A percentile compares a stretch with the other conserved stretches of the same genome.
phyloP scores from a whole-genome alignment of 2,888 invertebrate species.

The Hydroisotoma schaefferi region DNA sequence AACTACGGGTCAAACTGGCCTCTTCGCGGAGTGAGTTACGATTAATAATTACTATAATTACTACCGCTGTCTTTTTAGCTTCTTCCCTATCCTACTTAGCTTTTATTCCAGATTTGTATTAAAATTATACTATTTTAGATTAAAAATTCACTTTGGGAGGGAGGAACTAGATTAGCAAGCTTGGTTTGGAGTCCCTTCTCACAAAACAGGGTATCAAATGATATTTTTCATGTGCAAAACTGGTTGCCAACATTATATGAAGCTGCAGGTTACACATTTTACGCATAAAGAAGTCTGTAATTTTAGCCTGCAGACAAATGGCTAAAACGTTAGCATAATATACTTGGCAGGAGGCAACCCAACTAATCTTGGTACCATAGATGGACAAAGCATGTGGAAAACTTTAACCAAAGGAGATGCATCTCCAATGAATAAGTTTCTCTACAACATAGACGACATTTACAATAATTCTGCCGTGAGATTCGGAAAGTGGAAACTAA shows the following conservation, averaged over 20 bases:
- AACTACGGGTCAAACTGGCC: conserved; percentile 79
- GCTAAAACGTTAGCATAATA: not conserved
- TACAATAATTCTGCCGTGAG: conserved; percentile 46
- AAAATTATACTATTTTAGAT: too few species aligned
- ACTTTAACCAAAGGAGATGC: conserved; percentile 33
- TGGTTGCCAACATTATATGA: conserved; percentile 46
- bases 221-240: conserved; percentile 44
- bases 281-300: too few species aligned
- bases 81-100: too few species aligned
- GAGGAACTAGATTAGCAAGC: conserved; percentile 42
- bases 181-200: conserved; percentile 42
- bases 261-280: conserved; percentile 45
- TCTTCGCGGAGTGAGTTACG: conserved; percentile 68
- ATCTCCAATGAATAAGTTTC: conserved; percentile 27
- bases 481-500: conserved; percentile 43
- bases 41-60: too few species aligned
- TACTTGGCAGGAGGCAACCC: conserved; percentile 34
- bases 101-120: too few species aligned
- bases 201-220: conserved; percentile 34
- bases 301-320: not conserved
- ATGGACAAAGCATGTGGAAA: conserved; percentile 44
- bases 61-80: too few species aligned
- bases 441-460: conserved; percentile 47
- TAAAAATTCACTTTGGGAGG: conserved; percentile 47
- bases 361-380: conserved; percentile 29